Base-by-base conservation (phyloP, 2,888 invertebrate genomes). In the Ophioninae sp. region DNA sequence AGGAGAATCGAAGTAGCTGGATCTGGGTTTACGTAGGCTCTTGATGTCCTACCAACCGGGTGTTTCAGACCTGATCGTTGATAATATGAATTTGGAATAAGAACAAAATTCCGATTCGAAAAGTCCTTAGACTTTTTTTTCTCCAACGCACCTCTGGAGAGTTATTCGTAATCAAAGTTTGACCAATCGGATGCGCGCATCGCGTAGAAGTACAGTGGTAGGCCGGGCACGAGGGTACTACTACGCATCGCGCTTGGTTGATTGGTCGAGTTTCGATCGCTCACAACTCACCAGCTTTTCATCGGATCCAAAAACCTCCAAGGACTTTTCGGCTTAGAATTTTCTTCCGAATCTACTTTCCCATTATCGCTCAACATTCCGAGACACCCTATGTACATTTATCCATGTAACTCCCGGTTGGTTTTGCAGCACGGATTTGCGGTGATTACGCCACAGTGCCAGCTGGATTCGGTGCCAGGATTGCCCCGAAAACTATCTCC, bases 401-500 rank as follows among this genome's bases (percentile, higher is more conserved):
- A 50, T 50, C 13, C 50, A 50, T 17, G 50, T 50, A 50, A 13
- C 13, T 50, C 17, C 50, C 50, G 50, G 50, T 50, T 50, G 50
- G 50, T 13, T 50, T 67, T 67, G 37, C 57, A 75, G 59, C 68
- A 7, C 7, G 57, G 79, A 65, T 70, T 70, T 56, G 68, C 75
- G 75, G 82, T 89, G 91, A 91, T 91, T 91, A 90, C 88, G 85
- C 81, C 85, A 70, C 76, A 69, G 89, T 90, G 91, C 91, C 91
- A 91, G 90, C 84, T 88, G 88, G 87, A 89, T 87, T 78, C 86
- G 79, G 87, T 89, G 90, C 90, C 90, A 91, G 90, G 87, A 89
- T 88, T 87, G 78, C 83, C 30, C 79, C 72, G 78, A 82, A 62
- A 77, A 77, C 59, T 59, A 20, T 69, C 68, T 23, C 61, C 56